These are phyloP conservation scores for Cerceris rybyensis DNA, from an alignment of 2,888 invertebrate genomes.

Conservation along the genomic window DNA sequence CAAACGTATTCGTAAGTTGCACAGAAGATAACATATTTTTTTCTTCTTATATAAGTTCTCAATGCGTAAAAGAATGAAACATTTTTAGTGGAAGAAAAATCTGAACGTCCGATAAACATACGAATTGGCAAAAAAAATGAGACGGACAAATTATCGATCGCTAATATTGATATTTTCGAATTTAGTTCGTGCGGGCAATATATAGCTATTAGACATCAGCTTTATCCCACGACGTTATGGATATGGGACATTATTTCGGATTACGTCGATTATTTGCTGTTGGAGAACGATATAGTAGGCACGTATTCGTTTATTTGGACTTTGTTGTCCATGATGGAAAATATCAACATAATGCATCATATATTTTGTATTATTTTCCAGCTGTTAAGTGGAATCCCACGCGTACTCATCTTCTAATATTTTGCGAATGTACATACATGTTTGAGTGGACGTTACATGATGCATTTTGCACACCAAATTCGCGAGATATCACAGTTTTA, in stretches of 20 bases:
- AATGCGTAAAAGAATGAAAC: constrained; percentile 6
- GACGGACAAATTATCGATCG: constrained; percentile 61
- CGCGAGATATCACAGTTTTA: constrained; percentile 72
- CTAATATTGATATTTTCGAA: constrained; percentile 74
- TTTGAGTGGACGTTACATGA: constrained; percentile 74
- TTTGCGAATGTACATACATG: constrained; percentile 71
- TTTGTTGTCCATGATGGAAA: not conserved
- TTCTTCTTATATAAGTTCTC: not conserved
- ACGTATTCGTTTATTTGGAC: constrained; percentile 7
- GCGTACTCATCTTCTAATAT: constrained; percentile 66
- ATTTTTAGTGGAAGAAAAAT: constrained; percentile 75
- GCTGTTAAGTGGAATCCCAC: constrained; percentile 74
- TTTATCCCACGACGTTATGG: constrained; percentile 78
- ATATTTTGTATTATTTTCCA: constrained; percentile 46
- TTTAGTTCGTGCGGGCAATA: constrained; percentile 77
- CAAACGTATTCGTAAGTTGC: constrained; percentile 72
- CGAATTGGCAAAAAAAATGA: constrained; percentile 68
- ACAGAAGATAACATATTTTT: constrained; percentile 19
- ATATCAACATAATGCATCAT: constrained; percentile 7
- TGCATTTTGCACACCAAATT: constrained; percentile 65
- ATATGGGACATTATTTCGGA: constrained; percentile 76
- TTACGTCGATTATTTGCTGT: constrained; percentile 74
- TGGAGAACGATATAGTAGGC: constrained; percentile 75
- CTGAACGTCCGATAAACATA: constrained; percentile 75
- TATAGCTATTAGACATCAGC: constrained; percentile 75